These are phyloP conservation scores for Chymomyza caudatula DNA, from an alignment of 2,888 invertebrate genomes.

Conservation along the genomic window DNA sequence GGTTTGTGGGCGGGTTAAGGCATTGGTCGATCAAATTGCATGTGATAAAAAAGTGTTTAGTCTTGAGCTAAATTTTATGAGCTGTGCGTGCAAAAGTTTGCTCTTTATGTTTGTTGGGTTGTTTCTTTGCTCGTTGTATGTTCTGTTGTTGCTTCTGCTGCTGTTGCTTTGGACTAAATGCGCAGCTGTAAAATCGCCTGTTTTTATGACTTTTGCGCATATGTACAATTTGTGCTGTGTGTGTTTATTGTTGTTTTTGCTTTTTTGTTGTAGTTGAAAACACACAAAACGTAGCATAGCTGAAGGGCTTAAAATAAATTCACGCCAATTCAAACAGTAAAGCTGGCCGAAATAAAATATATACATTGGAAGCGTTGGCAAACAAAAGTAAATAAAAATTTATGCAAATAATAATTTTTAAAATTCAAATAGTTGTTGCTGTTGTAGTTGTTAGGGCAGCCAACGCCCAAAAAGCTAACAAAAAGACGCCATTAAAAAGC, in stretches of 20 bases:
- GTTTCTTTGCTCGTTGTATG: neutral
- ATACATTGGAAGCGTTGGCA: neutral
- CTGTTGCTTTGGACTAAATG: neutral
- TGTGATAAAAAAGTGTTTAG: conserved; percentile 30
- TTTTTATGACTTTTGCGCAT: neutral
- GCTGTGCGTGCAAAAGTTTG: conserved; percentile 36
- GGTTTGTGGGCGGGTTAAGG: conserved; percentile 2
- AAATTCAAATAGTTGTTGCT: conserved; percentile 38
- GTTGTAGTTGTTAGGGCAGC: neutral
- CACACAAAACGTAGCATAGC: neutral
- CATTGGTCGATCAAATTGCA: conserved; percentile 13
- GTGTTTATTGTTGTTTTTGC: neutral
- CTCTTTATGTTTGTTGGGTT: neutral
- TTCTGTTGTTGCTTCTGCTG: conserved; percentile 9
- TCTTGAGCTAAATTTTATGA: conserved; percentile 46
- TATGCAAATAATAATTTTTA: conserved; percentile 64
- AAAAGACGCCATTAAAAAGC: conserved; percentile 42
- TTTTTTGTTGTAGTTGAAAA: neutral
- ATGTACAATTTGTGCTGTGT: neutral
- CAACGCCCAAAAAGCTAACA: neutral
- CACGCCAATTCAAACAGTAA: neutral
- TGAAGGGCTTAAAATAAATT: neutral
- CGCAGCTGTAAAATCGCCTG: neutral
- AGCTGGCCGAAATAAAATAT: neutral
- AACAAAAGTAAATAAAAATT: conserved; percentile 20